Conservation (phyloP, 2,797 vertebrate species). For the Oryzias sinensis region DNA sequence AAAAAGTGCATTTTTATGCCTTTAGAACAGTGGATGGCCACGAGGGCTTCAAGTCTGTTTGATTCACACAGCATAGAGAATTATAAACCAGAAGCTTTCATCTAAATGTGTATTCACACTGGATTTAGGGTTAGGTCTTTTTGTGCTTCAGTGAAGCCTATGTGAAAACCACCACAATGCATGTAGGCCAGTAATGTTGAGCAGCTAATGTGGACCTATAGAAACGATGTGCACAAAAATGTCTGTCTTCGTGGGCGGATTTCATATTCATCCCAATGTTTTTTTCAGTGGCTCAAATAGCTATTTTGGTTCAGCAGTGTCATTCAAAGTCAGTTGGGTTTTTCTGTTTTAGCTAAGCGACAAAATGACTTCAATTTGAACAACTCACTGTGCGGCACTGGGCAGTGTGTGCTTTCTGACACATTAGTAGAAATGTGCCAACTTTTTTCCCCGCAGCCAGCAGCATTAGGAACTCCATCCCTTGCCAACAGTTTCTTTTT, state of each 20-base stretch:
- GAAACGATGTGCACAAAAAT: slow-evolving; percentile 25
- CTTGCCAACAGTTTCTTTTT: slow-evolving; percentile 70
- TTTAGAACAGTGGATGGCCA: slow-evolving; percentile 72
- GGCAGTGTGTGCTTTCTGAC: slow-evolving; percentile 59
- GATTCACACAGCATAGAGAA: slow-evolving; percentile 73
- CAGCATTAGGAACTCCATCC: slow-evolving; percentile 64
- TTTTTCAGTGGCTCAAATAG: slow-evolving; percentile 28
- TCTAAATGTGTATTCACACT: slow-evolving; percentile 77
- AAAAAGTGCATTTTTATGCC: slow-evolving; percentile 73
- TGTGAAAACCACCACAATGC: slow-evolving; percentile 52
- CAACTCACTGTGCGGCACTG: slow-evolving; percentile 36
- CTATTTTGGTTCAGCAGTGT: slow-evolving; percentile 31
- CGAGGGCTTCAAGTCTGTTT: slow-evolving; percentile 73
- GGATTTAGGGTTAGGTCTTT: slow-evolving; percentile 68
- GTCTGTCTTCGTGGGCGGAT: slow-evolving; percentile 23
- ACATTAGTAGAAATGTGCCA: slow-evolving; percentile 48
- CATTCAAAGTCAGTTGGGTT: slow-evolving; percentile 23
- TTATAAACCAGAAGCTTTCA: slow-evolving; percentile 72
- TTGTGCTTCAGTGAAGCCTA: slow-evolving; percentile 58
- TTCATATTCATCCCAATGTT: slow-evolving; percentile 24
- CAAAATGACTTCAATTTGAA: slow-evolving; percentile 52
- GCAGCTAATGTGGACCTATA: slow-evolving; percentile 50
- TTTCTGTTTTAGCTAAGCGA: slow-evolving; percentile 30
- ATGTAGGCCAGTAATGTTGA: slow-evolving; percentile 54
- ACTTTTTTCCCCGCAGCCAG: slow-evolving; percentile 60